Percentiles rank a stretch among this genome's conserved stretches.
Conservation (phyloP, 2,888 invertebrate species). For the Phalera bucephala region DNA sequence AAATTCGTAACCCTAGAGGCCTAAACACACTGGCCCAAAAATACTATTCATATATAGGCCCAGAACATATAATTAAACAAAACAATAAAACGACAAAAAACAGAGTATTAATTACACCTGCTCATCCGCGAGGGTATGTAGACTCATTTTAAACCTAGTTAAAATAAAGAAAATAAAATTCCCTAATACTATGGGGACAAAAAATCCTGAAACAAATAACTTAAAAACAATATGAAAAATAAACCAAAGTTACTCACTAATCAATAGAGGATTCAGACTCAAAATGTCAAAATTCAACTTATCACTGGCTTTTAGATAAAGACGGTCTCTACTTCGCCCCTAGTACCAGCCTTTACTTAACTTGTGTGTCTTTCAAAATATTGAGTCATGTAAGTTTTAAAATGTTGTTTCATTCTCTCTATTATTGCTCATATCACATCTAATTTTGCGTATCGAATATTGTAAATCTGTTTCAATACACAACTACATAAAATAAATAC, state of each 20-base stretch:
- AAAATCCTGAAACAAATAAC: constrained; percentile 82
- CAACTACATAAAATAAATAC: constrained; percentile 71
- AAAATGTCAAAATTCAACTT: constrained; percentile 62
- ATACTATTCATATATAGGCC: constrained; percentile 81
- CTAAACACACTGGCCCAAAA: constrained; percentile 79
- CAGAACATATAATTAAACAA: constrained; percentile 76
- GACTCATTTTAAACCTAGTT: constrained; percentile 74
- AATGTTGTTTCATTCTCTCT: constrained; percentile 66
- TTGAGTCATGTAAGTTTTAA: constrained; percentile 59
- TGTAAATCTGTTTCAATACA: constrained; percentile 71
- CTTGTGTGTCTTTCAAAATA: constrained; percentile 48
- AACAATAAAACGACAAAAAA: constrained; percentile 78
- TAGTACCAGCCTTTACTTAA: constrained; percentile 33
- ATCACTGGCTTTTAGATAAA: constrained; percentile 53
- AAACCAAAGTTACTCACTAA: constrained; percentile 82
- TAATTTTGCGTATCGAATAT: constrained; percentile 65
- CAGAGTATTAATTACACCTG: constrained; percentile 79
- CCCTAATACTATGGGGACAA: constrained; percentile 83
- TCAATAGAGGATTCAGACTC: constrained; percentile 80
- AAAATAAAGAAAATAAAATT: constrained; percentile 81
- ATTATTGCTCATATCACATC: constrained; percentile 82
- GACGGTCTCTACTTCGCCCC: constrained; percentile 29
- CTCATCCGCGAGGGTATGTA: constrained; percentile 70
- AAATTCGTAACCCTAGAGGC: constrained; percentile 81
- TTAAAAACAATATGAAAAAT: constrained; percentile 83